These are phyloP conservation scores for Hipposideros armiger DNA, from an alignment of 2,113 vertebrate species.

Conservation along the genomic window DNA sequence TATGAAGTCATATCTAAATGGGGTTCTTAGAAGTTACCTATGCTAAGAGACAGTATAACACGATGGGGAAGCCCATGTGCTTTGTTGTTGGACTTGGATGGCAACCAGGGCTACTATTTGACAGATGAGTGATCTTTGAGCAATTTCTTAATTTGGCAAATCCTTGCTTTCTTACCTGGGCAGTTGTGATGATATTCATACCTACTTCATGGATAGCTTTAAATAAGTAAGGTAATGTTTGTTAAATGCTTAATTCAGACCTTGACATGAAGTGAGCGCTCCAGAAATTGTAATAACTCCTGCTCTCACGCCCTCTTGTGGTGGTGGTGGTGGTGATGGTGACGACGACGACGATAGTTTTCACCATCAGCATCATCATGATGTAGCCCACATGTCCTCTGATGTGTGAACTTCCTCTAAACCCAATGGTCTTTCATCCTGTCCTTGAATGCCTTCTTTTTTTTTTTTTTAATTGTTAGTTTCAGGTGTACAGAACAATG, in stretches of 20 bases:
- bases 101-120: not conserved
- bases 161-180: not conserved
- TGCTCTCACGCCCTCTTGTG: not conserved
- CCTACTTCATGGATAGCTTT: not conserved
- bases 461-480: too few relatives aligned
- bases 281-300: not conserved
- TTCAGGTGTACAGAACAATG: too few relatives aligned
- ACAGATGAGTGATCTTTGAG: not conserved
- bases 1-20: not conserved
- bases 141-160: not conserved
- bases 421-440: not conserved
- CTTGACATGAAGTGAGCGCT: not conserved
- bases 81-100: not conserved
- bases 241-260: not conserved
- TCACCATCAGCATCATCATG: not conserved
- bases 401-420: not conserved
- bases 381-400: not conserved
- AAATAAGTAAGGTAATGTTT: not conserved
- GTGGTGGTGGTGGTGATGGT: not conserved
- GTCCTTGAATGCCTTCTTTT: not conserved
- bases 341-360: accelerated
- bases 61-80: too few relatives aligned
- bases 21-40: not conserved
- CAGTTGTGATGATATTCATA: not conserved
- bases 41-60: not conserved